These are phyloP conservation scores for Pseudomyrmex sp. DNA, from an alignment of 1,140 invertebrate genomes.

Conservation along the genomic window DNA sequence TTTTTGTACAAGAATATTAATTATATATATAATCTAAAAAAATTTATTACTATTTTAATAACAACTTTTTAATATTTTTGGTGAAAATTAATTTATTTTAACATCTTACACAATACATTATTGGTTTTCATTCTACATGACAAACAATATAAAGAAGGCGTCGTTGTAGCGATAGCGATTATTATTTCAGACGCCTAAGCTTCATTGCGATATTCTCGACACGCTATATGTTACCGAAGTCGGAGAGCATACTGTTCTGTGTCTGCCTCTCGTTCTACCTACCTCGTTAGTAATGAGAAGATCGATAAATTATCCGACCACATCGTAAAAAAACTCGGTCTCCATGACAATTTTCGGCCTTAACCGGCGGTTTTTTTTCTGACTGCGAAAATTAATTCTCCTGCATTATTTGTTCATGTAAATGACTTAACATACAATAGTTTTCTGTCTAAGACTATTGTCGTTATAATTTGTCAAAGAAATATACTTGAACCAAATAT, in stretches of 20 bases:
- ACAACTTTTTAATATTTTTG: not conserved
- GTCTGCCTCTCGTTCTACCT: not conserved
- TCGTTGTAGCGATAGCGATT: conserved; percentile 60
- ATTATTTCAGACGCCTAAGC: conserved; percentile 60
- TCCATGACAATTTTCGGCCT: conserved; percentile 16
- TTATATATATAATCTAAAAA: not conserved
- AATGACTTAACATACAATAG: conserved; percentile 31
- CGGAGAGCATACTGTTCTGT: not conserved
- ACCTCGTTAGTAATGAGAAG: conserved; percentile 57
- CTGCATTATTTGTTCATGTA: conserved; percentile 53
- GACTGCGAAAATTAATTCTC: conserved; percentile 34
- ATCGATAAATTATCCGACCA: conserved; percentile 38
- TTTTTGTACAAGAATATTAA: not conserved
- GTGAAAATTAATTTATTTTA: conserved; percentile 24
- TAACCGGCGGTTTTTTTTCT: not conserved
- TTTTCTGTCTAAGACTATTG: not conserved
- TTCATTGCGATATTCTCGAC: conserved; percentile 59
- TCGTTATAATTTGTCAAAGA: conserved; percentile 45
- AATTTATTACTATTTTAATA: not conserved
- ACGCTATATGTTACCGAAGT: conserved; percentile 57
- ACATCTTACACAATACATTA: conserved; percentile 54
- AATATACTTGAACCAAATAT: conserved; percentile 10
- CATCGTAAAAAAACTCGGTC: conserved; percentile 13
- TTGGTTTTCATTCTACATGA: conserved; percentile 49
- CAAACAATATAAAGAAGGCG: conserved; percentile 51